A percentile compares a stretch with the other conserved stretches of the same genome.
Evolutionary conservation across 1,140 invertebrate genomes (phyloP).

Genomic region (Lepidurus couesii): DNA sequence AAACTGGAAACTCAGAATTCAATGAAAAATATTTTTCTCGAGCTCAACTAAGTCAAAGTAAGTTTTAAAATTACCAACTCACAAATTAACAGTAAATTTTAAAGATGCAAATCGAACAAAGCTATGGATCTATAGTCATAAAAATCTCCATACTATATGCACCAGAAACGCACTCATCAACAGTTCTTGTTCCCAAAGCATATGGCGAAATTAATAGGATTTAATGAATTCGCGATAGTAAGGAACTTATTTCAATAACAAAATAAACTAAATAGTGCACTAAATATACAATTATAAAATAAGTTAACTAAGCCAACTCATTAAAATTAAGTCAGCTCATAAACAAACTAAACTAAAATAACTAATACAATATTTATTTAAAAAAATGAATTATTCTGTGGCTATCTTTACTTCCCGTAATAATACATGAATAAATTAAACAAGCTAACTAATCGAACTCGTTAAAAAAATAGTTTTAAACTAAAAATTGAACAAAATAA

Average conservation of each 20-base stretch:
- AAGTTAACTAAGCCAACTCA: slow-evolving; percentile 17
- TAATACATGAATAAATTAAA: neutral
- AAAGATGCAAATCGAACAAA: neutral
- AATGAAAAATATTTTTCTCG: too few species aligned
- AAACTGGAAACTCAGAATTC: too few species aligned
- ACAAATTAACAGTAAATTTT: neutral
- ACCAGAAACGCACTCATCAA: slow-evolving; percentile 28
- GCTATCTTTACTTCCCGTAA: neutral
- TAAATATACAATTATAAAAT: too few species aligned
- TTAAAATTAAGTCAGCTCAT: neutral
- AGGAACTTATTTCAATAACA: too few species aligned
- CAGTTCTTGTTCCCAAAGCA: neutral
- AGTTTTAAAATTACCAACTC: neutral
- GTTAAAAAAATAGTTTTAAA: neutral
- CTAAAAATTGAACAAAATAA: slow-evolving; percentile 16
- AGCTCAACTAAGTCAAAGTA: neutral
- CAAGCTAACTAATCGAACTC: neutral
- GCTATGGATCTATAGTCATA: slow-evolving; percentile 34
- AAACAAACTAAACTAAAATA: neutral
- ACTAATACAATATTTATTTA: too few species aligned
- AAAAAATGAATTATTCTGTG: neutral
- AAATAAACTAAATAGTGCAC: too few species aligned
- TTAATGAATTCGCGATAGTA: neutral
- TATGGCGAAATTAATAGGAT: neutral
- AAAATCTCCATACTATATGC: slow-evolving; percentile 6